A percentile compares a stretch with the other conserved stretches of the same genome.
Evolutionary conservation across 1,140 invertebrate species (phyloP).

Genomic region (Ctenoplectra terminalis): DNA sequence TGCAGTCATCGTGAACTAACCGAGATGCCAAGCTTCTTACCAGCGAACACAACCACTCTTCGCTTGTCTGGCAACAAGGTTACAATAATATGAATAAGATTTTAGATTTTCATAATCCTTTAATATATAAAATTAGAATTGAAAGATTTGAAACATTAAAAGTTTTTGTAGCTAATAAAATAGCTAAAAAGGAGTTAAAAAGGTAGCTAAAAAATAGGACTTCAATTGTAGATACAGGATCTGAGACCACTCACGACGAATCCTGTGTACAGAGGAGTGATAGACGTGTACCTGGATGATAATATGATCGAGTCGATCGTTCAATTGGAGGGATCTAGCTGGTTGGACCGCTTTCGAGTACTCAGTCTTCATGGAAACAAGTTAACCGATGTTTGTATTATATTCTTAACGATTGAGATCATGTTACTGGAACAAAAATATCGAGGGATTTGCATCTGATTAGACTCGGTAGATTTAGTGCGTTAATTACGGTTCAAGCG

Average conservation of each 20-base stretch:
- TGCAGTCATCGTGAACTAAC: slow-evolving; percentile 83
- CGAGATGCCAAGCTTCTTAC: slow-evolving; percentile 83
- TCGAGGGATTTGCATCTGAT: background rate
- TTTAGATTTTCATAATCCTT: background rate
- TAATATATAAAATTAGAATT: too few species aligned
- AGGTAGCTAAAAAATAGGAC: background rate
- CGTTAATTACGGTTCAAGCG: background rate
- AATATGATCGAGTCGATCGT: slow-evolving; percentile 88
- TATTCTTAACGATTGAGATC: background rate
- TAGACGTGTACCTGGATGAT: slow-evolving; percentile 90
- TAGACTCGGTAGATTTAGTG: background rate
- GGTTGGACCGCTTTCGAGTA: slow-evolving; percentile 89
- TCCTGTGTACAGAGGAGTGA: slow-evolving; percentile 85
- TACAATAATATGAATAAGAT: background rate
- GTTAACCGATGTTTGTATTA: slow-evolving; percentile 85
- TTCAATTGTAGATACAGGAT: slow-evolving; percentile 84
- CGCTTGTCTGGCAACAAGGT: slow-evolving; percentile 84
- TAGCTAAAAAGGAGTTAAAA: too few species aligned
- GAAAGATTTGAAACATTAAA: too few species aligned
- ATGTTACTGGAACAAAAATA: slow-evolving; percentile 19
- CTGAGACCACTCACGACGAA: slow-evolving; percentile 86
- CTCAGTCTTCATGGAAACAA: slow-evolving; percentile 89
- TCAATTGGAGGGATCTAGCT: slow-evolving; percentile 89
- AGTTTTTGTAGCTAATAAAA: too few species aligned
- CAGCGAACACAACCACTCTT: slow-evolving; percentile 84